phyloP scores from a whole-genome alignment of 2,113 vertebrate species.

The Hemibagrus wyckioides region DNA sequence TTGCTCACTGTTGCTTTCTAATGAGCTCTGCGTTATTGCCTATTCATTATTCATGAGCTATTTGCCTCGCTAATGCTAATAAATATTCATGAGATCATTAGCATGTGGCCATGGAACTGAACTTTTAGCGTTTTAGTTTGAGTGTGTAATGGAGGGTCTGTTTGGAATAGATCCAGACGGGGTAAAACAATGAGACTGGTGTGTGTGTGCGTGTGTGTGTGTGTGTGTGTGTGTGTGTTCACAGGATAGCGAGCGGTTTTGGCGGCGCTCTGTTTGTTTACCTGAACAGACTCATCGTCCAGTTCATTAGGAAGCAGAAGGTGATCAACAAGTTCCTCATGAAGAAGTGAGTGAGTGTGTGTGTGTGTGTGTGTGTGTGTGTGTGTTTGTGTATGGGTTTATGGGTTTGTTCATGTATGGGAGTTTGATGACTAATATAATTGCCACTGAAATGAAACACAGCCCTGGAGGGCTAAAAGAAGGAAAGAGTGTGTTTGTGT shows the following conservation, averaged over 20 bases:
- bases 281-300: conserved; percentile 93
- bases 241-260: conserved; percentile 92
- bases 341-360: conserved; percentile 86
- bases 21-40: conserved; percentile 45
- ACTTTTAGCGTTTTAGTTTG: neutral
- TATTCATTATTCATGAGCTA: conserved; percentile 62
- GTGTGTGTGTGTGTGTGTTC: conserved; percentile 38
- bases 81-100: conserved; percentile 59
- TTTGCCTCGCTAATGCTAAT: conserved; percentile 62
- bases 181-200: neutral
- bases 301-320: conserved; percentile 97
- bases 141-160: neutral
- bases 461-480: neutral
- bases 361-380: conserved; percentile 13
- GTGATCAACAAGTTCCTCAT: conserved; percentile 98
- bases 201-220: conserved; percentile 14
- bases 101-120: conserved; percentile 29
- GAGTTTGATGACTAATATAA: neutral
- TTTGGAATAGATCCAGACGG: neutral
- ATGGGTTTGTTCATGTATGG: conserved; percentile 32
- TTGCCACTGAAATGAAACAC: neutral
- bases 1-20: conserved; percentile 15
- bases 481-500: neutral
- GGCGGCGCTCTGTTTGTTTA: conserved; percentile 94
- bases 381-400: neutral